phyloP scores from a whole-genome alignment of 1,140 invertebrate genomes.

The Lordiphosa clarofinis region DNA sequence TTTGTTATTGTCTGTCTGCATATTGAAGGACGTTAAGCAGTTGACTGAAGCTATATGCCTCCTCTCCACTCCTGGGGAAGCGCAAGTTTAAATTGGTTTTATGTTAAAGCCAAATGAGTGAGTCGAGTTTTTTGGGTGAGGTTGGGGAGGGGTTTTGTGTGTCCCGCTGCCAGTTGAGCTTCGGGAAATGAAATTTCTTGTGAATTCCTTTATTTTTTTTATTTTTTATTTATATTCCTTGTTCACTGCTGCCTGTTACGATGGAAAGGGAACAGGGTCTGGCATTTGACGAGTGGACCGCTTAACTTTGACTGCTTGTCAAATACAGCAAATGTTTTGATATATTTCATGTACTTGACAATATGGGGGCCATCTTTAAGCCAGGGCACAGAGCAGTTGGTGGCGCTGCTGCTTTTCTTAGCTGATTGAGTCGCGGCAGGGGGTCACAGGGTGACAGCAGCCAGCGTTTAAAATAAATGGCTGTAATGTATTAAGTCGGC shows the following conservation, averaged over 20 bases:
- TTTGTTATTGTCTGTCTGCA: conserved; percentile 63
- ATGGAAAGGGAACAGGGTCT: too few relatives aligned
- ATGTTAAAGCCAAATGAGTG: conserved; percentile 76
- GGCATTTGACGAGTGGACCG: conserved; percentile 56
- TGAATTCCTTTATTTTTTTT: conserved; percentile 38
- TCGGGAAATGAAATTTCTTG: conserved; percentile 75
- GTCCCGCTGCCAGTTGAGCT: conserved; percentile 48
- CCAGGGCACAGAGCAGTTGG: conserved; percentile 3
- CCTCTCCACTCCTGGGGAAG: conserved; percentile 25
- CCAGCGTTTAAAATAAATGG: conserved; percentile 63
- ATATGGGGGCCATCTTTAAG: conserved; percentile 29
- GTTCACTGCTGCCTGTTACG: conserved; percentile 28
- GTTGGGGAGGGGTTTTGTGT: neutral
- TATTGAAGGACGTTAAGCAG: conserved; percentile 60
- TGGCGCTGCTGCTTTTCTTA: neutral
- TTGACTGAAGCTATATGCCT: conserved; percentile 11
- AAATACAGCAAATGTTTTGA: conserved; percentile 74
- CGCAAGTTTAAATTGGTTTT: conserved; percentile 75
- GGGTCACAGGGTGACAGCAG: neutral
- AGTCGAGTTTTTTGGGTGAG: conserved; percentile 14
- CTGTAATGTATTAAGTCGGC: conserved; percentile 52
- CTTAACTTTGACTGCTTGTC: conserved; percentile 75
- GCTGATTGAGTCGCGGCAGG: neutral
- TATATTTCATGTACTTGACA: conserved; percentile 72
- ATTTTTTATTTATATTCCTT: conserved; percentile 24